A percentile compares a stretch with the other conserved stretches of the same genome.
Conservation (phyloP, 2,113 vertebrate genomes). For the Hymenochirus boettgeri region DNA sequence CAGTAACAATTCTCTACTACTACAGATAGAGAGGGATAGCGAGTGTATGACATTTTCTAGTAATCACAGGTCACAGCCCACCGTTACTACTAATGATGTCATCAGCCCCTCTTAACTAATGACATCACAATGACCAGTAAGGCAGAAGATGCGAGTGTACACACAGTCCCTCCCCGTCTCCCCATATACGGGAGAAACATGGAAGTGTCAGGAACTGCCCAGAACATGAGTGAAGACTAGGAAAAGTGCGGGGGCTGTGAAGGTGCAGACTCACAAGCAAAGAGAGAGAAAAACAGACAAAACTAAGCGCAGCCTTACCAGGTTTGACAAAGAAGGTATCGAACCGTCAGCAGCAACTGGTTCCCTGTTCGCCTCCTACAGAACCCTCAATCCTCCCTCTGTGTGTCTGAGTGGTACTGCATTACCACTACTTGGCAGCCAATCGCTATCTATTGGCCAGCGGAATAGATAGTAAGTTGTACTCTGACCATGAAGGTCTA, state of each 20-base stretch:
- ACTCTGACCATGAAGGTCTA: constrained; percentile 43
- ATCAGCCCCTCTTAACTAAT: neutral
- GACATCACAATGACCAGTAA: neutral
- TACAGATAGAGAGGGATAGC: no score
- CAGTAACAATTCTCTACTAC: no score
- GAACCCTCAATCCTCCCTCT: constrained; percentile 41
- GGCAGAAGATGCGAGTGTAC: neutral
- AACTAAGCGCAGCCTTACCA: neutral
- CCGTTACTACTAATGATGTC: neutral
- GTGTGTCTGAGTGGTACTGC: constrained; percentile 48
- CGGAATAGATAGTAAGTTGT: constrained; percentile 49
- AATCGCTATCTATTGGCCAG: constrained; percentile 46
- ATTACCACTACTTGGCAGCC: constrained; percentile 47
- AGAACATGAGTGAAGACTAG: neutral
- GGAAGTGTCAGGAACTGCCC: no score
- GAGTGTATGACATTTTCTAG: no score
- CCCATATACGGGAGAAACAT: neutral
- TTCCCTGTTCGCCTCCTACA: constrained; percentile 48
- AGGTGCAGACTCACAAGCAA: neutral
- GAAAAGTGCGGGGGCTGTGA: constrained; percentile 35
- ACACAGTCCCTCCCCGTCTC: neutral
- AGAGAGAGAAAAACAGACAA: neutral
- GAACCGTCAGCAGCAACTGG: constrained; percentile 25
- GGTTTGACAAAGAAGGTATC: neutral
- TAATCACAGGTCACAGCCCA: no score